Evolutionary conservation across 2,888 invertebrate species (phyloP), one percentile per base, ranked within the genome.

Genomic region (Dinocampus coccinellae): DNA sequence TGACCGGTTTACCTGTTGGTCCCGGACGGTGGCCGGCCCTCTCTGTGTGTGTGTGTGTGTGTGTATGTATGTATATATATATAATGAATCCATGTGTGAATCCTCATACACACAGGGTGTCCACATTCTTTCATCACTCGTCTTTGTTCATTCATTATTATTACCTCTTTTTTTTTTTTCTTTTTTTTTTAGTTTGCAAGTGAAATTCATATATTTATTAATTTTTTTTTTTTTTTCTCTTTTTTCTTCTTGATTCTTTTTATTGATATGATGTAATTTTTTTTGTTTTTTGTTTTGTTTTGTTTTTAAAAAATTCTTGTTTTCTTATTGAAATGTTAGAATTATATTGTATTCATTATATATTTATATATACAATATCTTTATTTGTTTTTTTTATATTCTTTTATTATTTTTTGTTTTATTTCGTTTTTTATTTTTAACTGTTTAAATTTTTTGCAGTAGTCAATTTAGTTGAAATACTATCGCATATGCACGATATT

Each of bases 1-100:
- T 78, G 79, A 82, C 82, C 81, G 80, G 84, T 83, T 82, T 82
- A 79, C 78, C 79, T 80, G 79, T 80, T 75, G 76, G 74, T 77
- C 16, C n/a, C 47, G 73, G 80, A 80, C 80, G 79, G 79, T 78
- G 78, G 77, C 77, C 75, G 76, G 72, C 69, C 61, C 62, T 70
- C 57, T 47, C 69, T 47, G 68, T 73, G 65, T n/a, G n/a, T n/a
- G n/a, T n/a, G n/a, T n/a, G n/a, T n/a, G n/a, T n/a, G n/a, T n/a
- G n/a, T n/a, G n/a, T n/a, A n/a, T n/a, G n/a, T n/a, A n/a, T n/a
- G n/a, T n/a, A n/a, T n/a, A n/a, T n/a, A n/a, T n/a, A n/a, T n/a
- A n/a, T n/a, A n/a, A n/a, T n/a, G n/a, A n/a, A n/a, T n/a, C n/a
- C n/a, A n/a, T n/a, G n/a, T n/a, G 77, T 73, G 69, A 61, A 60